Evolutionary conservation across 92 coral and sea anemone species (phyloP), one percentile per base, ranked within the genome.

Genomic region (Desmophyllum pertusum): DNA sequence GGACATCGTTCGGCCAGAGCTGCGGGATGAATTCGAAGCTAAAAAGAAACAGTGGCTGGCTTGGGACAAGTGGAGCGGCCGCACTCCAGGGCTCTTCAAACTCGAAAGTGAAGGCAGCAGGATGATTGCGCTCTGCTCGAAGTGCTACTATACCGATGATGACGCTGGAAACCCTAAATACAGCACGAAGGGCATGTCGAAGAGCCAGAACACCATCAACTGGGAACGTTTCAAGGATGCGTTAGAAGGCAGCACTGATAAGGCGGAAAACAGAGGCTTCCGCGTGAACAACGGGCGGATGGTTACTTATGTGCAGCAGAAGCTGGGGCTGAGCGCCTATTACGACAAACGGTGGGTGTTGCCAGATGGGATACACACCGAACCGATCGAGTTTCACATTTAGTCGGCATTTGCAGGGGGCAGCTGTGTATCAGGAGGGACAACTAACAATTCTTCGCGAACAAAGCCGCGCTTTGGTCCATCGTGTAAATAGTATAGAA

Each of bases 1-100:
- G 39, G 75, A 65, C 39, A 36, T 64, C 25, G n/a, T 80, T 35
- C 40, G 59, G 25, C 84, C 84, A 40, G 75, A 65, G 59, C n/a
- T 80, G 27, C 33, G 25, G 29, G 75, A 37, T 2, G 84, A 80
- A 25, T 80, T 80, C 41, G 75, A 80, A 27, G 23, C 40, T 0
- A 21, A n/a, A n/a, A 29, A 65, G 45, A 43, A 65, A 15, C 8
- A 27, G 0, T 66, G 75, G 84, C 7, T 46, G 48, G 62, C 30
- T 1, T 80, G 63, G 74, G 70, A 80, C 57, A 80, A 65, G 29
- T 43, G 21, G 43, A 41, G 43, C n/a, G 6, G 5, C 0, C 75
- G 75, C 25, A 62, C 70, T 36, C 75, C 75, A 8, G 43, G 75
- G 6, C 29, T 65, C 11, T 23, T 23, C 33, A 59, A 59, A 18